Percentiles rank a stretch among this genome's conserved stretches.
Evolutionary conservation across 1,140 invertebrate species (phyloP).

Genomic region (Pogonognathellus flavescens): DNA sequence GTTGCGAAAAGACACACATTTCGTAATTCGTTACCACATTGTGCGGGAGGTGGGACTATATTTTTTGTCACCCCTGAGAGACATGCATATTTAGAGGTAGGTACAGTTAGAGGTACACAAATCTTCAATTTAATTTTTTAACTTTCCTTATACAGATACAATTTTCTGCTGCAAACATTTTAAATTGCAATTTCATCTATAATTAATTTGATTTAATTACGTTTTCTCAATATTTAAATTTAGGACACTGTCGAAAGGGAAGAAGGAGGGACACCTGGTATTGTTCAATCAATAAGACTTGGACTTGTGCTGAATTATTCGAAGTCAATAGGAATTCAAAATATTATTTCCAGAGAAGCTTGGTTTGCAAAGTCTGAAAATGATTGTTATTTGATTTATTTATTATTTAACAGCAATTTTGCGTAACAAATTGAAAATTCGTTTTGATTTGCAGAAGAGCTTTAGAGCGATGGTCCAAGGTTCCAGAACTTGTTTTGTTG

Average conservation of each 20-base stretch:
- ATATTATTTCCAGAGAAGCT: conserved; percentile 81
- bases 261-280: conserved; percentile 87
- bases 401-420: too few relatives aligned
- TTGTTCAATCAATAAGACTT: conserved; percentile 86
- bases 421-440: too few relatives aligned
- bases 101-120: too few relatives aligned
- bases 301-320: conserved; percentile 89
- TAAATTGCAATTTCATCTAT: too few relatives aligned
- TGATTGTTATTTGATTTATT: neutral
- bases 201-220: too few relatives aligned
- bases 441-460: conserved; percentile 41
- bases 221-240: neutral
- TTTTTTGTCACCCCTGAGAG: conserved; percentile 74
- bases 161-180: too few relatives aligned
- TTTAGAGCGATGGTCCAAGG: conserved; percentile 65
- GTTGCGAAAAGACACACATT: conserved; percentile 79
- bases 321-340: conserved; percentile 80
- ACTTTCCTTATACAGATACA: too few relatives aligned
- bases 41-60: conserved; percentile 74
- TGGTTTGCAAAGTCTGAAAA: conserved; percentile 67
- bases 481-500: conserved; percentile 76
- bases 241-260: conserved; percentile 80
- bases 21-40: conserved; percentile 72
- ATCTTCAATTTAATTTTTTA: too few relatives aligned
- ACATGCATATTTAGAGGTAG: conserved; percentile 74